phyloP scores from a whole-genome alignment of 2,888 invertebrate species.

The Drosophila greeni region DNA sequence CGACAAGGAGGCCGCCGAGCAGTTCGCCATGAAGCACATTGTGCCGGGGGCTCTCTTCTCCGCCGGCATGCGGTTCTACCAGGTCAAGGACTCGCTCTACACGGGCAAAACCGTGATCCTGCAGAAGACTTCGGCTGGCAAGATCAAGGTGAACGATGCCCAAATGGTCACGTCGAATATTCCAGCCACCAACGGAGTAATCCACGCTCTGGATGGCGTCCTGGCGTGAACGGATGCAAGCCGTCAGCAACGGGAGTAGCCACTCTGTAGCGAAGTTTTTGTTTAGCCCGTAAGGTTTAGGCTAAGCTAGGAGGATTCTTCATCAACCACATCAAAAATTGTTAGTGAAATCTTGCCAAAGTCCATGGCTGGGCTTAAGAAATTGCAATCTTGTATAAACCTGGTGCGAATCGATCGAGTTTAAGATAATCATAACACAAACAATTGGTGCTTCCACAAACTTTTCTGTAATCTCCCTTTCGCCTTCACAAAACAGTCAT shows the following conservation, averaged over 20 bases:
- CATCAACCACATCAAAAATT: slow-evolving; percentile 52
- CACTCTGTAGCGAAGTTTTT: slow-evolving; percentile 44
- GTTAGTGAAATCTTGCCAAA: slow-evolving; percentile 71
- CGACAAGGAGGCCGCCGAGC: slow-evolving; percentile 84
- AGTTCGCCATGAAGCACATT: slow-evolving; percentile 87
- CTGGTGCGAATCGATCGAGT: slow-evolving; percentile 55
- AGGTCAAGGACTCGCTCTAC: slow-evolving; percentile 88
- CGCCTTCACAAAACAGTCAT: slow-evolving; percentile 72
- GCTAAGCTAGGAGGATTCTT: slow-evolving; percentile 46
- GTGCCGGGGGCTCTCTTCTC: slow-evolving; percentile 89
- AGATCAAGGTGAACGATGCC: slow-evolving; percentile 90
- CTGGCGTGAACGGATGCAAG: slow-evolving; percentile 79
- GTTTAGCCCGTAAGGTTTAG: slow-evolving; percentile 47
- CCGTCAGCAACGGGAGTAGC: slow-evolving; percentile 4
- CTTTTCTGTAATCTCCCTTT: slow-evolving; percentile 57
- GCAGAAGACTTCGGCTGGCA: slow-evolving; percentile 86
- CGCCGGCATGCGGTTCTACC: slow-evolving; percentile 92
- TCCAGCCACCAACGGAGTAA: slow-evolving; percentile 92
- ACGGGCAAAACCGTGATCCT: slow-evolving; percentile 87
- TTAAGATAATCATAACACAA: slow-evolving; percentile 20
- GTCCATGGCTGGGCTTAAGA: slow-evolving; percentile 36
- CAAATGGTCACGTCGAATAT: slow-evolving; percentile 91
- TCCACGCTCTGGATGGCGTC: slow-evolving; percentile 88
- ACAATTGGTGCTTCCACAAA: slow-evolving; percentile 69
- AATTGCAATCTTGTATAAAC: slow-evolving; percentile 49